Conservation (phyloP, 1,140 invertebrate species). For the Cephus cinctus region DNA sequence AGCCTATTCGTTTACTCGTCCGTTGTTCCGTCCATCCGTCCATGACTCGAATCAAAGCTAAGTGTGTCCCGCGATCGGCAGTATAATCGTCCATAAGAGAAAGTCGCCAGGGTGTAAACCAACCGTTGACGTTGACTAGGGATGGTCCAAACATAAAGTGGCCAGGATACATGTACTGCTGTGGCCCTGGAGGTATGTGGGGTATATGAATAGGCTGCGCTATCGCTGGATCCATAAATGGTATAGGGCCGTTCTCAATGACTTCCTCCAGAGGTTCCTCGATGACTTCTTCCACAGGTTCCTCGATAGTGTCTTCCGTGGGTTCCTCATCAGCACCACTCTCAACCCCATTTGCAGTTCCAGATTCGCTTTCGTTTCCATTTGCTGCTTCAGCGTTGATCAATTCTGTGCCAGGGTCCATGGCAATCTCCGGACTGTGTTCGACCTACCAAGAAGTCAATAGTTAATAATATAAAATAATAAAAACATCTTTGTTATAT, state of each 20-base stretch:
- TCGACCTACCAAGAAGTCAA: slow-evolving; percentile 23
- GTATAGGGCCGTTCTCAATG: not conserved
- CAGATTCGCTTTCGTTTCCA: slow-evolving; percentile 32
- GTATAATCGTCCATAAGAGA: too few relatives aligned
- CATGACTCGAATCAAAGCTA: too few relatives aligned
- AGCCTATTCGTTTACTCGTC: slow-evolving; percentile 16
- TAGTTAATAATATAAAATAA: slow-evolving; percentile 8
- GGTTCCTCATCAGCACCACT: slow-evolving; percentile 29
- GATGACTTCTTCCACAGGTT: slow-evolving; percentile 22
- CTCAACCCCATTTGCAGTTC: slow-evolving; percentile 31
- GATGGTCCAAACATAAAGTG: slow-evolving; percentile 56
- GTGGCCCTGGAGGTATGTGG: slow-evolving; percentile 40
- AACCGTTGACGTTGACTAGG: slow-evolving; percentile 55
- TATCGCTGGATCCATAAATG: slow-evolving; percentile 30
- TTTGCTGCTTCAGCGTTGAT: slow-evolving; percentile 12
- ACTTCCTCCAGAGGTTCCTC: slow-evolving; percentile 20
- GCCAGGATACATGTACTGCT: slow-evolving; percentile 54
- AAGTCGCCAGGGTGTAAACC: slow-evolving; percentile 21
- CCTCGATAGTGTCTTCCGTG: slow-evolving; percentile 12
- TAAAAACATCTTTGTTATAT: not conserved
- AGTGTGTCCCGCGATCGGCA: too few relatives aligned
- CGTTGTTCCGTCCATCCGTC: slow-evolving; percentile 37
- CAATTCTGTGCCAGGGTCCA: too few relatives aligned
- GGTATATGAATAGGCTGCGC: slow-evolving; percentile 43
- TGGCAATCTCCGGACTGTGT: slow-evolving; percentile 35